Base-by-base conservation (phyloP, 2,797 vertebrate genomes). In the Platyrinchus mystaceus region DNA sequence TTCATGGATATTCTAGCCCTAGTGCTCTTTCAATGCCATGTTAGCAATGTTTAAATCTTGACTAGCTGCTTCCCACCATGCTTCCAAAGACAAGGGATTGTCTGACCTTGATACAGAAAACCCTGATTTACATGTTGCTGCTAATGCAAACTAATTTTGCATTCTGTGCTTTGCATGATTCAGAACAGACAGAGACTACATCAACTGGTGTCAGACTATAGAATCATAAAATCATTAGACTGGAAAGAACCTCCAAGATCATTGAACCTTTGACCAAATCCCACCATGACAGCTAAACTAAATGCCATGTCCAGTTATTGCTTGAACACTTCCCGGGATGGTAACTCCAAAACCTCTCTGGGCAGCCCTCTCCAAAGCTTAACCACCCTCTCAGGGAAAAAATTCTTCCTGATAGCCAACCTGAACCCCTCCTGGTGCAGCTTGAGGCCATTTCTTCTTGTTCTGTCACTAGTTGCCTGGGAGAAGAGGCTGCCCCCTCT, bases 81-180 rank as follows among this genome's bases (percentile, higher is more conserved):
- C 43, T 74, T 83, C 50, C n/a, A 81, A 93, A 90, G 36, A 75
- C 9, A 19, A 55, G 55, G 50, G 73, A 83, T 62, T 74, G 56
- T 49, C 52, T 80, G 78, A 94, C 74, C 78, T 60, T 26, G n/a
- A 56, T 77, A 85, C 2, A 21, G 64, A 94, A 94, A 96, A 22
- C 8, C 9, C 62, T 59, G 34, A 46, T 96, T 93, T 93, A 49
- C 56, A 74, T 56, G 47, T 32, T 20, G 21, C 58, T 82, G 50
- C 74, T 47, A 32, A 74, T 27, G 39, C 16, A 69, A 90, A 52
- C 56, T 84, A n/a, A 39, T 90, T 96, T 93, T 94, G 87, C 60
- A 47, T 80, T 64, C 68, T 58, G 53, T 71, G 52, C 58, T 96
- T 89, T 97, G 66, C 58, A 89, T 95, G 71, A 82, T 70, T 87